These are phyloP conservation scores for Stictonetta naevosa DNA, from an alignment of 2,113 vertebrate species.

Conservation along the genomic window DNA sequence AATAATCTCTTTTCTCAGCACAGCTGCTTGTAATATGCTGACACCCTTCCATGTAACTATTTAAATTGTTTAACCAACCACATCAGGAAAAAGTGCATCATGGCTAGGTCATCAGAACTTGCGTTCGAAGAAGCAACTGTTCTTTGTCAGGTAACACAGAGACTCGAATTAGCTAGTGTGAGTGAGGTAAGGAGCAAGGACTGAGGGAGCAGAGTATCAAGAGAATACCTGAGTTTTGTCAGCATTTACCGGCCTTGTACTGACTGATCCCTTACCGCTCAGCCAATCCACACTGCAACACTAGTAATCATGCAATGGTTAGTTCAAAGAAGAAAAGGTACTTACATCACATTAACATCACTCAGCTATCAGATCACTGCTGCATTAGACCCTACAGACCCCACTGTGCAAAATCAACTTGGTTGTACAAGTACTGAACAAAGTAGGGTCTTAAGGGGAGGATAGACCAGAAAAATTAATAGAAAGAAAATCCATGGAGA, in stretches of 20 bases:
- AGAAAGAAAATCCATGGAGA: not conserved
- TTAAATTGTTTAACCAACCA: not conserved
- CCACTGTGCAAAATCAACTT: not conserved
- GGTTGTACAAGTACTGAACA: not conserved
- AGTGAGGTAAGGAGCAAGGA: not conserved
- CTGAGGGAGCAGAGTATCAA: not conserved
- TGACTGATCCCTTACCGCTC: not conserved
- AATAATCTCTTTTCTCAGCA: not conserved
- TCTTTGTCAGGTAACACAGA: constrained; percentile 15
- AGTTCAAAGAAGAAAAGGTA: not conserved
- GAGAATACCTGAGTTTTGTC: not conserved
- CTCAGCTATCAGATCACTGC: not conserved
- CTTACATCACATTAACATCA: not conserved
- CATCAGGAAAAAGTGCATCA: not conserved
- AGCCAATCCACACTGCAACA: not conserved
- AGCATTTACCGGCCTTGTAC: not conserved
- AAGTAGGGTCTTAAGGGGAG: not conserved
- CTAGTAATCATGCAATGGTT: not conserved
- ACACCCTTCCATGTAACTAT: not conserved
- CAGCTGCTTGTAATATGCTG: not conserved
- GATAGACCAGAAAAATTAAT: not conserved
- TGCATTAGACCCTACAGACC: not conserved
- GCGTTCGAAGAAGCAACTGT: not conserved
- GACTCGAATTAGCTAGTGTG: not conserved
- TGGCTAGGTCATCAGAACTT: not conserved